Conservation (phyloP, 2,888 invertebrate species). For the Griposia aprilina region DNA sequence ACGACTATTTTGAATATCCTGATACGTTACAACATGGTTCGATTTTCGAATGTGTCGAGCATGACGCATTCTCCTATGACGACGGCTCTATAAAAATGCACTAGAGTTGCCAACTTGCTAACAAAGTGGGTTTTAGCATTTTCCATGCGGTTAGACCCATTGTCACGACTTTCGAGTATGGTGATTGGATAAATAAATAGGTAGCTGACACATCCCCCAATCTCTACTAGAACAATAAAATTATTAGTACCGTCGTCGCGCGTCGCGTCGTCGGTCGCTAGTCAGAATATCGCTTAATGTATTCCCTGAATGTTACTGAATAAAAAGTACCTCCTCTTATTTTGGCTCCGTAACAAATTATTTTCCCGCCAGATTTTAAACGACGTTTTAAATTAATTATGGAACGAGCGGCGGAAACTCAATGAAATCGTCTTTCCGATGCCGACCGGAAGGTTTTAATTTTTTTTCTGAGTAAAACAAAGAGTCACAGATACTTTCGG, state of each 20-base stretch:
- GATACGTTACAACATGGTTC: slow-evolving; percentile 38
- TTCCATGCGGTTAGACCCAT: slow-evolving; percentile 35
- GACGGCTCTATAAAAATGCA: slow-evolving; percentile 19
- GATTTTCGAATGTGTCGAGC: slow-evolving; percentile 40
- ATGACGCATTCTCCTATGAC: slow-evolving; percentile 44
- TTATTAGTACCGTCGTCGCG: neutral
- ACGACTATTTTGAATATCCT: slow-evolving; percentile 60
- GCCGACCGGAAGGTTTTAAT: slow-evolving; percentile 37
- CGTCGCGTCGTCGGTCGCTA: neutral
- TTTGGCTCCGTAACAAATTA: slow-evolving; percentile 52
- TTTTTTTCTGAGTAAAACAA: slow-evolving; percentile 31
- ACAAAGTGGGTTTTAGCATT: slow-evolving; percentile 17
- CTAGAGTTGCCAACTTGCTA: slow-evolving; percentile 25
- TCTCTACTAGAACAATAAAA: slow-evolving; percentile 16
- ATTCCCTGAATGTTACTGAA: slow-evolving; percentile 37
- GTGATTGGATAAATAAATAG: slow-evolving; percentile 46
- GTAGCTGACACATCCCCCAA: neutral
- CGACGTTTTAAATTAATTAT: slow-evolving; percentile 62
- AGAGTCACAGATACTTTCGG: slow-evolving; percentile 50
- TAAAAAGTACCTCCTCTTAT: slow-evolving; percentile 47
- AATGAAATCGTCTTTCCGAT: slow-evolving; percentile 61
- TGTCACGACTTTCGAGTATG: slow-evolving; percentile 29
- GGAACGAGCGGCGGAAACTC: slow-evolving; percentile 58
- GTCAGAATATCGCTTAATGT: slow-evolving; percentile 30
- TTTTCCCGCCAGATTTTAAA: slow-evolving; percentile 57